Conservation (phyloP, 2,888 invertebrate genomes). For the Pollenia amentaria region DNA sequence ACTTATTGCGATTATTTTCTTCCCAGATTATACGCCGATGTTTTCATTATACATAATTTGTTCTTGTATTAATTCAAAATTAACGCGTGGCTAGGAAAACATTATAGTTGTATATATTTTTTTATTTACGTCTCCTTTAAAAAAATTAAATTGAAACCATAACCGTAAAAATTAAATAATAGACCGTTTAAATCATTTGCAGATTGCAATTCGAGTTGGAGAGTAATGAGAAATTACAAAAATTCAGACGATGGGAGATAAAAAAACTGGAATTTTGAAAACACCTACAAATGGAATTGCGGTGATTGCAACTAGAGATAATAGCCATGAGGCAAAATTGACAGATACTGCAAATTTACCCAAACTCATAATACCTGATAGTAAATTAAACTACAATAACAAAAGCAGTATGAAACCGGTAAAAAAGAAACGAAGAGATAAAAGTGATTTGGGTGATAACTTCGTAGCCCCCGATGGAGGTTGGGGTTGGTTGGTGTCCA, state of each 20-base stretch:
- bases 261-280: conserved; percentile 29
- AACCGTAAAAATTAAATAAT: conserved; percentile 34
- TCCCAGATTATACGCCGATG: background rate
- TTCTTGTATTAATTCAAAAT: conserved; percentile 15
- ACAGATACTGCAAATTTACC: conserved; percentile 42
- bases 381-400: conserved; percentile 63
- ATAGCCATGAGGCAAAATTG: conserved; percentile 15
- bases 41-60: background rate
- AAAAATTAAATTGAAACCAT: background rate
- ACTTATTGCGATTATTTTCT: background rate
- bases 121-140: background rate
- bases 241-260: conserved; percentile 59
- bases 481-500: conserved; percentile 90
- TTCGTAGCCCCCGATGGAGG: conserved; percentile 91
- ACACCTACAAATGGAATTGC: conserved; percentile 18
- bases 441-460: conserved; percentile 85
- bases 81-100: conserved; percentile 25
- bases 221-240: conserved; percentile 57
- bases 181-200: conserved; percentile 16
- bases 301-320: conserved; percentile 7
- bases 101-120: background rate
- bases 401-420: conserved; percentile 31
- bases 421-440: conserved; percentile 81
- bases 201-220: conserved; percentile 21
- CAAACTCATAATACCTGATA: conserved; percentile 72